Evolutionary conservation across 92 coral and sea anemone species (phyloP).

Genomic region (Phymanthus crucifer): DNA sequence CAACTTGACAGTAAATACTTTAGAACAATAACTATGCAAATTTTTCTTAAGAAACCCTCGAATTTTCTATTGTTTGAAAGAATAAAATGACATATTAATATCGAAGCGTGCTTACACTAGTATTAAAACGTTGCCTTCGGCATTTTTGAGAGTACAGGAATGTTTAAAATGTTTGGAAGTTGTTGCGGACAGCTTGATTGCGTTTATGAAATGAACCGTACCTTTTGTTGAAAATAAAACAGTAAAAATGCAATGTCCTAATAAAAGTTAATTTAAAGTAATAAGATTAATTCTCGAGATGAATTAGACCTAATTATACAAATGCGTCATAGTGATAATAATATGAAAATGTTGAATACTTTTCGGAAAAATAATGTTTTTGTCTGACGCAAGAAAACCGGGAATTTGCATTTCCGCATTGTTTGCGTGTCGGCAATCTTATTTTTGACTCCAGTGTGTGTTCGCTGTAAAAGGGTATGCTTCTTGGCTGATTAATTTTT

Average conservation of each 20-base stretch:
- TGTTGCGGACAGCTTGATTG: not conserved
- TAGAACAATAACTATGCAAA: not conserved
- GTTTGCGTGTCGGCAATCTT: too few species aligned
- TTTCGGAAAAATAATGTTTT: not conserved
- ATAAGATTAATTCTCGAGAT: not conserved
- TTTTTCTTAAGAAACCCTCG: not conserved
- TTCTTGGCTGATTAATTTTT: not conserved
- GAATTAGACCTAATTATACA: not conserved
- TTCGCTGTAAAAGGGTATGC: too few species aligned
- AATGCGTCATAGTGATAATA: too few species aligned
- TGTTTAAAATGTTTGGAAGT: not conserved
- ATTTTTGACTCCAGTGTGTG: too few species aligned
- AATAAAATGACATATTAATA: not conserved
- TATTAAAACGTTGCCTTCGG: not conserved
- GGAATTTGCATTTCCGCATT: not conserved
- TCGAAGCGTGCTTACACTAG: not conserved
- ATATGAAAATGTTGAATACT: not conserved
- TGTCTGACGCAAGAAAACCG: not conserved
- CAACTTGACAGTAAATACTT: conserved; percentile 10
- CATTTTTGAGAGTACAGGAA: not conserved
- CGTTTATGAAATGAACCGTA: too few species aligned
- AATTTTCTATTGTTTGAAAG: not conserved
- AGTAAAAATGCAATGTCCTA: too few species aligned
- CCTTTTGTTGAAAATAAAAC: too few species aligned
- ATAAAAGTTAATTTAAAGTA: too few species aligned